These are phyloP conservation scores for Cerceris rybyensis DNA, from an alignment of 2,888 invertebrate species.

Conservation along the genomic window DNA sequence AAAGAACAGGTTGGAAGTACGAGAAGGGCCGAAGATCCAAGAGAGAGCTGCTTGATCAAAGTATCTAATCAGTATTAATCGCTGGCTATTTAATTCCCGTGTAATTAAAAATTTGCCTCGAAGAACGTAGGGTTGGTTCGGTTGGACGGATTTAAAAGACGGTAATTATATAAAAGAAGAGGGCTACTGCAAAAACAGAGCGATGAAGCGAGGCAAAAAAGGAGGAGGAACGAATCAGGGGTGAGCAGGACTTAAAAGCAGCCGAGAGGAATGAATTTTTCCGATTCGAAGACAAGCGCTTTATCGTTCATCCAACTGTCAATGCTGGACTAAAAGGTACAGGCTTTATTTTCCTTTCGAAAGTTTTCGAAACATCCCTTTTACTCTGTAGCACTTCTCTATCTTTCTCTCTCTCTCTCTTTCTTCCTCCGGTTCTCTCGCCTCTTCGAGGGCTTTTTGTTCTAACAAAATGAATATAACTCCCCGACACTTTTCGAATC, in stretches of 20 bases:
- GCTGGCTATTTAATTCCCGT: constrained; percentile 31
- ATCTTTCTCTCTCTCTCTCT: too few species aligned
- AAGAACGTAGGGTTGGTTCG: constrained; percentile 7
- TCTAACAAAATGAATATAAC: too few species aligned
- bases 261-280: constrained; percentile 58
- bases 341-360: constrained; percentile 50
- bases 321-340: constrained; percentile 21
- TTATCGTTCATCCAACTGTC: constrained; percentile 53
- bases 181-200: constrained; percentile 20
- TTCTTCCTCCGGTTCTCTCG: too few species aligned
- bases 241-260: constrained; percentile 40
- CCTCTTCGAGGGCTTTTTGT: background rate
- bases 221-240: constrained; percentile 18
- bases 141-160: constrained; percentile 32
- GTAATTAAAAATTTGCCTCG: constrained; percentile 25
- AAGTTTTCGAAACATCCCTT: constrained; percentile 27
- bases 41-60: constrained; percentile 15
- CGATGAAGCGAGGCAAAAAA: constrained; percentile 20
- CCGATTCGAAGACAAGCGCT: constrained; percentile 56
- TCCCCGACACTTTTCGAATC: too few species aligned
- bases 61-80: constrained; percentile 29
- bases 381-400: constrained; percentile 17
- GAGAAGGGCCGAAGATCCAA: background rate
- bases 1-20: background rate
- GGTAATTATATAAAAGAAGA: constrained; percentile 33